Percentiles rank a stretch among this genome's conserved stretches.
Conservation (phyloP, 2,888 invertebrate species). For the Myathropa florea region DNA sequence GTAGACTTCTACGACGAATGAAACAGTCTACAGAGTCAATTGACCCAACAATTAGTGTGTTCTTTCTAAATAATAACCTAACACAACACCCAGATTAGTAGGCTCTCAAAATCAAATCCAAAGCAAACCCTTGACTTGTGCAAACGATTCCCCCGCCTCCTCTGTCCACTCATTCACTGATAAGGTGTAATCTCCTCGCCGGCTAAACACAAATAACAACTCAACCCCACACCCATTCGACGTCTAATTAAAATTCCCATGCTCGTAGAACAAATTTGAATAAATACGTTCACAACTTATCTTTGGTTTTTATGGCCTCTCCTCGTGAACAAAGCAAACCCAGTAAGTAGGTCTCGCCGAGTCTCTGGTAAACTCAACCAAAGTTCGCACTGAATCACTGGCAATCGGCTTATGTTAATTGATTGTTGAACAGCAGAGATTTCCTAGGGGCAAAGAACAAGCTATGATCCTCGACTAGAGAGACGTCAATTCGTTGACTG, state of each 20-base stretch:
- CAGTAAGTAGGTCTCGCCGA: not conserved
- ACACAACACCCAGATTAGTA: not conserved
- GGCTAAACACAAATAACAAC: not conserved
- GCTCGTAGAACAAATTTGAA: not conserved
- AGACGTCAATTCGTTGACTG: not conserved
- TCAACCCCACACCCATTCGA: not conserved
- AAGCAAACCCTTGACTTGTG: not conserved
- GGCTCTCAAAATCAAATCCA: not conserved
- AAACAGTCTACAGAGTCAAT: not conserved
- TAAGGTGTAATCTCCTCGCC: not conserved
- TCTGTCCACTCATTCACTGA: not conserved
- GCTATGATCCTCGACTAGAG: not conserved
- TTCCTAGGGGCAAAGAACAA: not conserved
- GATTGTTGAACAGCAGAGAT: not conserved
- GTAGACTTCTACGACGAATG: not conserved
- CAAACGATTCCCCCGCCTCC: not conserved
- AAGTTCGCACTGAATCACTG: not conserved
- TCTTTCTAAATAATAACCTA: not conserved
- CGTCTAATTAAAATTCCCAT: not conserved
- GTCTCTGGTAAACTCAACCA: not conserved
- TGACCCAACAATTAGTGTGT: not conserved
- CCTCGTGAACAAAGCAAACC: not conserved
- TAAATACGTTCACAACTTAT: not conserved
- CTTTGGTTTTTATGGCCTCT: not conserved
- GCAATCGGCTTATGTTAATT: not conserved